Base-by-base conservation (phyloP, 2,113 vertebrate species). In the Mystacornis crossleyi region DNA sequence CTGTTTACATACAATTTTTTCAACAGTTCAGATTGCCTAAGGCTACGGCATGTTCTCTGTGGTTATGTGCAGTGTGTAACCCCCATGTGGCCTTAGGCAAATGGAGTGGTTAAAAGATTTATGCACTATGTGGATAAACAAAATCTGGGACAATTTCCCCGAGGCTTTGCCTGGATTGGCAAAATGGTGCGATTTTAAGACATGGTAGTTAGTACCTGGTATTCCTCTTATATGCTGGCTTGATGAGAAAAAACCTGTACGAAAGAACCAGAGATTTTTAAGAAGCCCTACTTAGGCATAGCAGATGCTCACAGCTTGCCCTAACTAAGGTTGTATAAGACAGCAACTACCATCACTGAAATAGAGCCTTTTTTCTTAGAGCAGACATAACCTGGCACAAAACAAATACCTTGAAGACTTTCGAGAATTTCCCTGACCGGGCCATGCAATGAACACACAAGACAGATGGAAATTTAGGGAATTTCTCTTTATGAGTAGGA, bases 91-190 rank as follows among this genome's bases (percentile, higher is more conserved):
- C 96, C 96, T 78, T 94, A 96, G 95, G 94, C 95, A 95, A 97
- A 95, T 94, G 94, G 89, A 96, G 93, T 95, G 93, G 94, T 95
- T 97, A 95, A 90, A 95, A 97, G 94, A 96, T 95, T 95, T 92
- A 91, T 96, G 82, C 86, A 55, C 69, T 92, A 51, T n/a, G 65
- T 18, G 75, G 75, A 95, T 97, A 96, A 97, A 96, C 95, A 97
- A 93, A 95, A 92, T 95, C 93, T 94, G 94, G 91, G 83, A 95
- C 83, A 96, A 96, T 94, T 95, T 95, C 89, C 93, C 93, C 21
- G 47, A 81, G 91, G 86, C 72, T 92, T 95, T 86, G 93, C 67
- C 86, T 86, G 69, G 51, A 95, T 73, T 92, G 91, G 86, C 67
- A 92, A 96, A 95, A 94, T 36, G 34, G 91, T 96, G 86, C 93